A percentile compares a stretch with the other conserved stretches of the same genome.
phyloP scores from a whole-genome alignment of 1,140 invertebrate species.

The Fopius arisanus region DNA sequence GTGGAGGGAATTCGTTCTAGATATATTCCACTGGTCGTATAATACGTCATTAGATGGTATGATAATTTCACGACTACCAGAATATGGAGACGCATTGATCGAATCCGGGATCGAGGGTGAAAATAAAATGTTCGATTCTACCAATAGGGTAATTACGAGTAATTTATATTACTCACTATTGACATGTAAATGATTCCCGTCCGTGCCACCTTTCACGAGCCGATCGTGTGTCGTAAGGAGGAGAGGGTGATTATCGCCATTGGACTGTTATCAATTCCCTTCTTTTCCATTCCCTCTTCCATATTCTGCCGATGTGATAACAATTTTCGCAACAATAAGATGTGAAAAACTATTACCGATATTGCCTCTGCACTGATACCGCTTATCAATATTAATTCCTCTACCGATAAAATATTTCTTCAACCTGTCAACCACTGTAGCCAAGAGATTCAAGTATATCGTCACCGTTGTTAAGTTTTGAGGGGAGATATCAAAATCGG shows the following conservation, averaged over 20 bases:
- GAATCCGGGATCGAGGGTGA: slow-evolving; percentile 11
- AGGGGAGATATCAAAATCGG: too few relatives aligned
- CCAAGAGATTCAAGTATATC: too few relatives aligned
- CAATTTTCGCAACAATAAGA: too few relatives aligned
- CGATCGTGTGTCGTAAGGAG: not conserved
- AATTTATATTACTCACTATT: slow-evolving; percentile 66
- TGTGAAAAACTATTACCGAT: too few relatives aligned
- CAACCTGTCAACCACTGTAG: too few relatives aligned
- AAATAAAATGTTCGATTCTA: slow-evolving; percentile 39
- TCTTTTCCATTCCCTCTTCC: not conserved
- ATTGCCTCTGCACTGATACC: too few relatives aligned
- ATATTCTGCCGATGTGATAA: not conserved
- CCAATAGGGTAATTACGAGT: slow-evolving; percentile 60
- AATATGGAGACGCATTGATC: not conserved
- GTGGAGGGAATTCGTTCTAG: not conserved
- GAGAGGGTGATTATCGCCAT: not conserved
- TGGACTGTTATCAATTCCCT: not conserved
- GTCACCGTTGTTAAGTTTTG: too few relatives aligned
- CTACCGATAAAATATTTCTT: too few relatives aligned
- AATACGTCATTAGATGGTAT: not conserved
- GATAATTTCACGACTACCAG: not conserved
- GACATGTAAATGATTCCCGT: slow-evolving; percentile 59
- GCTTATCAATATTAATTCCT: too few relatives aligned
- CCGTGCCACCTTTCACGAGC: not conserved
- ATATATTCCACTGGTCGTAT: not conserved